Percentiles rank a stretch among this genome's conserved stretches.
Conservation (phyloP, 2,888 invertebrate genomes). For the Stegana nigrithorax region DNA sequence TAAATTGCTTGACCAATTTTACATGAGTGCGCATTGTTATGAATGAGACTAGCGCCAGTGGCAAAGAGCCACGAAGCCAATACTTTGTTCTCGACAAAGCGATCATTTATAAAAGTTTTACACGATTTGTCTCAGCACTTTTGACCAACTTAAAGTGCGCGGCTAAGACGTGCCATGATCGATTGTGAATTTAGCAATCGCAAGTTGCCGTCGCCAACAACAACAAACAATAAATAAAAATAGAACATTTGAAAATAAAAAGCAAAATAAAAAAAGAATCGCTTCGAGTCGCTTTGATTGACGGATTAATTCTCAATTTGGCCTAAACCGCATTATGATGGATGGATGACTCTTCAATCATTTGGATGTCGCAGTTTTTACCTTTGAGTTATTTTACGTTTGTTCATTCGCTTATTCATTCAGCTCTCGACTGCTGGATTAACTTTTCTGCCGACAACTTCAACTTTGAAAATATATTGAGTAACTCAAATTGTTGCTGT, state of each 20-base stretch:
- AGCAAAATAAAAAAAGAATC: no score
- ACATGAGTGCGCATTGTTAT: conserved; percentile 22
- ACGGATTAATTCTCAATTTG: conserved; percentile 64
- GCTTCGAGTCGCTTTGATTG: no score
- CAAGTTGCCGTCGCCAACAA: conserved; percentile 17
- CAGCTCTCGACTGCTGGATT: conserved; percentile 30
- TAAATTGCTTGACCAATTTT: conserved; percentile 21
- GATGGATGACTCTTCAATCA: conserved; percentile 56
- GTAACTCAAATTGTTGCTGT: conserved; percentile 32
- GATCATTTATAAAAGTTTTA: no score
- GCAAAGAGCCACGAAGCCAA: not conserved
- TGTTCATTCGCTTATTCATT: conserved; percentile 27
- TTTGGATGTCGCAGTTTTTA: conserved; percentile 12
- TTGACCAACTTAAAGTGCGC: no score
- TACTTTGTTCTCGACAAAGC: conserved; percentile 1
- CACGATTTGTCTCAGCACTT: no score
- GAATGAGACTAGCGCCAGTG: not conserved
- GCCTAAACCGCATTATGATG: conserved; percentile 60
- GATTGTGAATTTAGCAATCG: conserved; percentile 58
- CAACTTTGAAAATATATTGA: conserved; percentile 50
- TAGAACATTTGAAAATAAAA: no score
- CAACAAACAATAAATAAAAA: no score
- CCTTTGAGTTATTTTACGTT: conserved; percentile 20
- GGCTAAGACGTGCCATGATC: conserved; percentile 38
- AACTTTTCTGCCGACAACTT: conserved; percentile 42